Evolutionary conservation across 2,797 vertebrate genomes (phyloP).

Genomic region (Tangara arthus): DNA sequence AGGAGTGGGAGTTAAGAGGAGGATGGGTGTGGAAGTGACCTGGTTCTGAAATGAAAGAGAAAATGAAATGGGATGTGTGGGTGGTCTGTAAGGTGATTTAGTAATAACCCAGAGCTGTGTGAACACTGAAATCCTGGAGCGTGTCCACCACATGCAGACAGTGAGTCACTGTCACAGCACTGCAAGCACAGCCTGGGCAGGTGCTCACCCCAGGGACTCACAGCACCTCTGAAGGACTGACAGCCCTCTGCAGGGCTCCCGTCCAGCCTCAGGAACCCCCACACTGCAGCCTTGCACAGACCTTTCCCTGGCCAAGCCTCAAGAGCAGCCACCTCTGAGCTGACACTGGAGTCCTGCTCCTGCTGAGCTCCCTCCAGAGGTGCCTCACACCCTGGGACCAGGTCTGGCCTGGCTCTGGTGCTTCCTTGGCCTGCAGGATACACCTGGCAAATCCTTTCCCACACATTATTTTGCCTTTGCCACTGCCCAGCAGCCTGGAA

Average conservation of each 20-base stretch:
- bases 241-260: neutral
- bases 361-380: neutral
- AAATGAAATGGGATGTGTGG: neutral
- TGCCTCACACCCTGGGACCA: neutral
- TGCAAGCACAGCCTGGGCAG: neutral
- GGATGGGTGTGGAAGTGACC: neutral
- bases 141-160: rapidly evolving
- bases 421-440: neutral
- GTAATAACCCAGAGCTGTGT: neutral
- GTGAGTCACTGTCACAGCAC: neutral
- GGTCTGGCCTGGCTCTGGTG: neutral
- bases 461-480: neutral
- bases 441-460: neutral
- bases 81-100: neutral
- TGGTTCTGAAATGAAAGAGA: neutral
- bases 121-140: neutral
- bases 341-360: neutral
- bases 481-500: neutral
- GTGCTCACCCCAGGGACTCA: neutral
- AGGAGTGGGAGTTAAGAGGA: neutral
- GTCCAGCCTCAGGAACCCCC: neutral
- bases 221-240: neutral
- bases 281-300: neutral
- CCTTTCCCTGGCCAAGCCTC: neutral
- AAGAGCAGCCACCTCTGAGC: neutral